A percentile compares a stretch with the other conserved stretches of the same genome.
Conservation (phyloP, 1,140 invertebrate genomes). For the Vanessa tameamea region DNA sequence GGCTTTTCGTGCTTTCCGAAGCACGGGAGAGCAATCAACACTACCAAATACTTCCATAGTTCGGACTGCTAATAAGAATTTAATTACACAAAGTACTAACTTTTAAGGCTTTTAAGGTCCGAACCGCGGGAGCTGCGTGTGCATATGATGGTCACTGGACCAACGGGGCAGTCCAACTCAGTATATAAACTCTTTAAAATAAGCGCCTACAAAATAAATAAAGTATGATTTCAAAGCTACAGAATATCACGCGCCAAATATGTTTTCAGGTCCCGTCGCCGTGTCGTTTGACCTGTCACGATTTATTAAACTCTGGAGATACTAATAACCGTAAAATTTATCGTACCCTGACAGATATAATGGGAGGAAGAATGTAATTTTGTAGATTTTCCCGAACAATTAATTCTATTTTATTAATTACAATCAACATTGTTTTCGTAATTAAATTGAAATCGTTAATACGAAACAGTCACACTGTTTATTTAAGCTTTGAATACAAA, state of each 20-base stretch:
- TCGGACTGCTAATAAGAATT: no score
- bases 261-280: background rate
- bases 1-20: no score
- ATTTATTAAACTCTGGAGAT: background rate
- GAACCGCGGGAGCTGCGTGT: no score
- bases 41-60: no score
- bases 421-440: background rate
- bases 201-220: no score
- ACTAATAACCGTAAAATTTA: background rate
- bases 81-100: no score
- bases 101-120: no score
- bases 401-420: background rate
- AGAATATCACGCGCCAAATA: background rate
- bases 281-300: slow-evolving; percentile 1
- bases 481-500: background rate
- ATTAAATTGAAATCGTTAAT: background rate
- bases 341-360: background rate
- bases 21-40: no score
- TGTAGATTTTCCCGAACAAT: background rate
- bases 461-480: background rate
- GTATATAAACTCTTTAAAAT: no score
- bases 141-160: no score
- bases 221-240: background rate
- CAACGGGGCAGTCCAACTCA: no score
- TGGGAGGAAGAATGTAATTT: background rate